Evolutionary conservation across 2,888 invertebrate species (phyloP), one percentile per base, ranked within the genome.

Genomic region (Quadriops clusia): DNA sequence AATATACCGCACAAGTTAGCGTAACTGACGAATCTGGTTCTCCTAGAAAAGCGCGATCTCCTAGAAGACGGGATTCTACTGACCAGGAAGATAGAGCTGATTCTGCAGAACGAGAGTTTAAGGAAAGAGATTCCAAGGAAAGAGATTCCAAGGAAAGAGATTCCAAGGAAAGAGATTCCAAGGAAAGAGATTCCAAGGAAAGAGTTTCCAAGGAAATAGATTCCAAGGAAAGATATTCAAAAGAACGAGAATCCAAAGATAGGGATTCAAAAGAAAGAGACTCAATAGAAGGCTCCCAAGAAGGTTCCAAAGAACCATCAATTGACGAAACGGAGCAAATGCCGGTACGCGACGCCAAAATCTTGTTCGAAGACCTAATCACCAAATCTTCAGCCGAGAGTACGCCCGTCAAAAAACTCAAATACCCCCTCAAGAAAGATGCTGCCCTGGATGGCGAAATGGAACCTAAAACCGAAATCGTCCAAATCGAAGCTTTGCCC

Each of bases 331-430:
- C 35, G 11, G 41, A 43, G 27, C 46, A 40, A 15, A 54, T 50
- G 37, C 54, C 57, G 2, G 56, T 60, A 3, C 53, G 51, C 43
- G 56, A 56, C 33, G 54, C 57, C 21, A 50, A 53, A 36, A 47
- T 43, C 23, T 47, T 59, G 47, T 58, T 58, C 37, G 59, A 59
- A 45, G 51, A 60, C 33, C 37, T 60, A 7, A 60, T 60, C 20
- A 53, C 53, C 4, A 54, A 49, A 43, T 54, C 57, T 8, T 56
- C 56, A 6, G 49, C 50, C 28, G 58, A 58, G 40, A 43, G 48
- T 11, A 53, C 56, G 3, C 55, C 58, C 1, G 40, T 40, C 7
- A 58, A 49, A 41, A 54, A 49, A 40, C 21, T 22, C 10, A 43
- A 37, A 25, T n/a, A n/a, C n/a, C n/a, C n/a, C n/a, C n/a, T n/a